These are phyloP conservation scores for Coenonympha arcania DNA, from an alignment of 2,888 invertebrate genomes.

Conservation along the genomic window DNA sequence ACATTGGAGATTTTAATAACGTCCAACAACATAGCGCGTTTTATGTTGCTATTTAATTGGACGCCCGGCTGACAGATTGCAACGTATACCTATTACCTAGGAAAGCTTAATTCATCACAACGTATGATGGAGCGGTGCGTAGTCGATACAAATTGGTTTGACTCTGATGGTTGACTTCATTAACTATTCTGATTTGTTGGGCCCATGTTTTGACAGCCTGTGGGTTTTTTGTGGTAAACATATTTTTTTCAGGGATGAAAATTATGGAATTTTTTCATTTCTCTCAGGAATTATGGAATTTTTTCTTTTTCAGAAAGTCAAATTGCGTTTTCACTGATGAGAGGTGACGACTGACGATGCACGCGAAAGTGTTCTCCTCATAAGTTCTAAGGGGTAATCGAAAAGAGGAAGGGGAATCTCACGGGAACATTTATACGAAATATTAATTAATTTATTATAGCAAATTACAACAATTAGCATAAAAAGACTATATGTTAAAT, in stretches of 20 bases:
- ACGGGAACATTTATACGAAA: too few species aligned
- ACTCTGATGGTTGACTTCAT: slow-evolving; percentile 30
- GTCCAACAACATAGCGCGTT: slow-evolving; percentile 37
- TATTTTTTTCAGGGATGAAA: not conserved
- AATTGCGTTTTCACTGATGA: too few species aligned
- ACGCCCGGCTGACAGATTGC: slow-evolving; percentile 50
- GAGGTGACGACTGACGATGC: too few species aligned
- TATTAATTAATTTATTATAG: too few species aligned
- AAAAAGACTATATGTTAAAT: too few species aligned
- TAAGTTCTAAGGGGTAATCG: too few species aligned
- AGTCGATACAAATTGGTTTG: slow-evolving; percentile 48
- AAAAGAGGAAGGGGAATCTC: too few species aligned
- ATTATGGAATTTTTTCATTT: not conserved
- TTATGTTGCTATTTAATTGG: slow-evolving; percentile 66
- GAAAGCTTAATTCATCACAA: slow-evolving; percentile 35
- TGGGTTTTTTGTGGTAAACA: not conserved
- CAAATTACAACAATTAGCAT: too few species aligned
- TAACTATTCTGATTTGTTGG: slow-evolving; percentile 28
- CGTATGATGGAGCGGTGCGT: slow-evolving; percentile 39
- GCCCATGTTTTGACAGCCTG: slow-evolving; percentile 23
- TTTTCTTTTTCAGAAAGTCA: not conserved
- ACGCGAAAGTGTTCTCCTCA: too few species aligned
- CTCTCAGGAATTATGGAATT: not conserved
- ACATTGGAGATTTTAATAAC: slow-evolving; percentile 36
- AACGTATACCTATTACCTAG: slow-evolving; percentile 37